Percentiles rank a stretch among this genome's conserved stretches.
Conservation (phyloP, 1,140 invertebrate species). For the Heliconius eleuchia region DNA sequence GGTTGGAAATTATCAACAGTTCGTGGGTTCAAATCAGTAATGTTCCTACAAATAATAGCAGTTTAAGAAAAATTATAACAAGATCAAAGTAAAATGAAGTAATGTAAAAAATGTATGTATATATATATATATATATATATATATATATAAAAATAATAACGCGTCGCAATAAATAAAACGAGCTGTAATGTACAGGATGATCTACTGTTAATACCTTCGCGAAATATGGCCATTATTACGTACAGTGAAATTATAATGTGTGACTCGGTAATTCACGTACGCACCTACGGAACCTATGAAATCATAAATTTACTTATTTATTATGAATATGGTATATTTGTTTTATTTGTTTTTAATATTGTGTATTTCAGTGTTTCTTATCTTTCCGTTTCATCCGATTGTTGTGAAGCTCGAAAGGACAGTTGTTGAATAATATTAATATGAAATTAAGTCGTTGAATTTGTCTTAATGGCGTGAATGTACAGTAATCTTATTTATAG, state of each 20-base stretch:
- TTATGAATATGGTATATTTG: background rate
- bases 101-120: background rate
- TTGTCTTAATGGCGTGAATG: too few species aligned
- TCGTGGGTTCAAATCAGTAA: background rate
- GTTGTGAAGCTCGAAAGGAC: too few species aligned
- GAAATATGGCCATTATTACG: constrained; percentile 56
- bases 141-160: constrained; percentile 14
- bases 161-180: constrained; percentile 47
- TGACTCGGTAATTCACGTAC: constrained; percentile 25
- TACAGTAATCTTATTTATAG: too few species aligned
- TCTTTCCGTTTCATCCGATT: too few species aligned
- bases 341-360: background rate
- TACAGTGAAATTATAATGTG: constrained; percentile 50
- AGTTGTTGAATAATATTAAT: too few species aligned
- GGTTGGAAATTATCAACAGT: background rate
- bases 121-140: too few species aligned
- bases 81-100: constrained; percentile 3
- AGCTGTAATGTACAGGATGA: constrained; percentile 48
- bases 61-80: constrained; percentile 1
- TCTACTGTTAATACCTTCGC: constrained; percentile 53
- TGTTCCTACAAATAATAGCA: background rate
- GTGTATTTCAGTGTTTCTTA: too few species aligned
- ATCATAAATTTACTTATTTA: constrained; percentile 20
- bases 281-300: constrained; percentile 12
- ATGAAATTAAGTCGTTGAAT: too few species aligned